Base-by-base conservation (phyloP, 2,113 vertebrate genomes). In the Triplophysa tibetana region DNA sequence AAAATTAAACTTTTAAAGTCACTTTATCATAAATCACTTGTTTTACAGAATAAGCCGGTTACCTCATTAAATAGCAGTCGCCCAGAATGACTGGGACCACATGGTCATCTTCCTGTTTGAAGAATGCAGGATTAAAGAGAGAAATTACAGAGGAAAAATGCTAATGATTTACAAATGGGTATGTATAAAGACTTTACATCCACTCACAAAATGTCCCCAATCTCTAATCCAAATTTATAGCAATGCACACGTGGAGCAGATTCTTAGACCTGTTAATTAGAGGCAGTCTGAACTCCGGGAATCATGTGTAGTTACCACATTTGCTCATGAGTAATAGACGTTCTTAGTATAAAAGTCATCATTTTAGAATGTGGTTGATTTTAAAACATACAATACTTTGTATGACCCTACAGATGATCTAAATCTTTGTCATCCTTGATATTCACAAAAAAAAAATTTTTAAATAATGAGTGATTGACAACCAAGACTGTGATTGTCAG, bases 231-330 rank as follows among this genome's bases (percentile, higher is more conserved):
- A 91, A 86, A 91, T 90, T 90, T 91, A 85, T 91, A 87, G 89
- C 87, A 92, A 88, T 87, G 87, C 86, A 86, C 89, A 87, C 84
- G 87, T 87, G 87, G 82, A 85, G 87, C 82, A 80, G 86, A 93
- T 92, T 93, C 90, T 90, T 89, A 92, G 90, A 92, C 91, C 66
- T 87, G 89, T 88, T 89, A 92, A 93, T 92, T 91, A 92, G 86
- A 90, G 87, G 83, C 89, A 88, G 81, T 75, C 75, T 48, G 26
- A 62, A 87, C 87, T 88, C 84, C 84, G 73, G 88, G 87, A 89
- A 88, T 85, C 81, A 88, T 89, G 90, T 88, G 87, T 91, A 87
- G 89, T 89, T 88, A 88, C 88, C 84, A 86, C 88, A 87, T 82
- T 90, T 89, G 87, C 86, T 48, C 56, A 81, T 87, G 85, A 83